Conservation (phyloP, 2,888 invertebrate species). For the Tuta absoluta region DNA sequence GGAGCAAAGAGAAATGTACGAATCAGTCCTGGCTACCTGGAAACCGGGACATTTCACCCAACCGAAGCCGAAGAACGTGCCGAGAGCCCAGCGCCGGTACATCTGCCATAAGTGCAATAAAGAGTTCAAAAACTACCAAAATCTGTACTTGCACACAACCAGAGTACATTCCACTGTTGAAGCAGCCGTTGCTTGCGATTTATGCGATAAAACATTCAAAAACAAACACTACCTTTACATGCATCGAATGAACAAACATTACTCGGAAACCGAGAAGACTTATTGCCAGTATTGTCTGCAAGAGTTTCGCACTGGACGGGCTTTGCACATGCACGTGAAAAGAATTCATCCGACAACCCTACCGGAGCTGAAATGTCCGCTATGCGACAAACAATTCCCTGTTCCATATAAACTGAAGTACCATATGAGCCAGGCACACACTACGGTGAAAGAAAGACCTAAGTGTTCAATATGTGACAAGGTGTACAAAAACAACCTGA, state of each 20-base stretch:
- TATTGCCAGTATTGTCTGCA: conserved; percentile 72
- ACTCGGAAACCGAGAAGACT: conserved; percentile 70
- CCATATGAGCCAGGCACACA: conserved; percentile 58
- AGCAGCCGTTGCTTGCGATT: conserved; percentile 66
- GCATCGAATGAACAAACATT: conserved; percentile 76
- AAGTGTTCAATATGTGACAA: conserved; percentile 68
- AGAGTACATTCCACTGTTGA: conserved; percentile 72
- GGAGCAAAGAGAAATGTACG: conserved; percentile 73
- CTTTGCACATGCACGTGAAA: conserved; percentile 70
- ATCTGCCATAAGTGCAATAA: conserved; percentile 71
- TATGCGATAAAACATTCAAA: conserved; percentile 72
- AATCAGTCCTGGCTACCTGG: conserved; percentile 70
- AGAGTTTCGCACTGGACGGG: conserved; percentile 67
- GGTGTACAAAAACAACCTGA: conserved; percentile 65
- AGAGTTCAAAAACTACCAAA: conserved; percentile 75
- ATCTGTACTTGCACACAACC: conserved; percentile 68
- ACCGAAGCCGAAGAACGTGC: not conserved
- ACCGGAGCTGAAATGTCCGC: conserved; percentile 68
- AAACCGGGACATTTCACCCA: conserved; percentile 51
- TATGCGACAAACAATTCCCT: conserved; percentile 67
- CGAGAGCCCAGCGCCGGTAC: conserved; percentile 49
- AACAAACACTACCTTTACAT: conserved; percentile 76
- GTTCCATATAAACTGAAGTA: conserved; percentile 70
- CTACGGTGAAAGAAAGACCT: conserved; percentile 60
- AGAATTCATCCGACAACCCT: conserved; percentile 65